These are phyloP conservation scores for Thumatha senex DNA, from an alignment of 2,888 invertebrate species.

Conservation along the genomic window DNA sequence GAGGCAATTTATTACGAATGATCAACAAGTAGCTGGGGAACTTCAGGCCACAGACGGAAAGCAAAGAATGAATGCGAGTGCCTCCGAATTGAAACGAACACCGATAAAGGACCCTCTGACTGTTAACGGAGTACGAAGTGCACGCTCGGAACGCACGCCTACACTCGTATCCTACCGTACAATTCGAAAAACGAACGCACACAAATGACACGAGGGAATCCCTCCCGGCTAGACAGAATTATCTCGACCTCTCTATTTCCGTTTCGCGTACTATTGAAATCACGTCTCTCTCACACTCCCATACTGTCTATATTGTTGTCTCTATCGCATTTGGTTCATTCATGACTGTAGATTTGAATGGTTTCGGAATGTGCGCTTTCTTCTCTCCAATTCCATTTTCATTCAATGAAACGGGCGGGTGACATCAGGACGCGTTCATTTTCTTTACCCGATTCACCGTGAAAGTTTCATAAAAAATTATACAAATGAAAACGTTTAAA, in stretches of 20 bases:
- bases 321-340: slow-evolving; percentile 80
- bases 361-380: slow-evolving; percentile 66
- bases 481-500: background rate
- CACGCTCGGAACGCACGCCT: slow-evolving; percentile 64
- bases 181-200: slow-evolving; percentile 78
- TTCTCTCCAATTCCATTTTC: slow-evolving; percentile 52
- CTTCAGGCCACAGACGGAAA: slow-evolving; percentile 58
- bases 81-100: slow-evolving; percentile 54
- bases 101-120: slow-evolving; percentile 64
- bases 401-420: slow-evolving; percentile 50
- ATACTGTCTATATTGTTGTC: slow-evolving; percentile 46
- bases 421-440: slow-evolving; percentile 52
- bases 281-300: slow-evolving; percentile 61
- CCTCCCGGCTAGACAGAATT: slow-evolving; percentile 83
- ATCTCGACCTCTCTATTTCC: slow-evolving; percentile 81
- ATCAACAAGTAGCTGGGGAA: slow-evolving; percentile 82
- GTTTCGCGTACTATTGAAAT: slow-evolving; percentile 82
- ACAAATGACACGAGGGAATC: slow-evolving; percentile 83
- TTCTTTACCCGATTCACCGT: background rate
- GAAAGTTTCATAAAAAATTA: background rate
- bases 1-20: slow-evolving; percentile 82
- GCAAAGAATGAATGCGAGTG: slow-evolving; percentile 67
- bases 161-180: slow-evolving; percentile 71
- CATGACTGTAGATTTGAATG: slow-evolving; percentile 79
- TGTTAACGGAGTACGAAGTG: slow-evolving; percentile 46